Conservation (phyloP, 2,797 vertebrate genomes). For the Sternarchorhynchus goeldii region DNA sequence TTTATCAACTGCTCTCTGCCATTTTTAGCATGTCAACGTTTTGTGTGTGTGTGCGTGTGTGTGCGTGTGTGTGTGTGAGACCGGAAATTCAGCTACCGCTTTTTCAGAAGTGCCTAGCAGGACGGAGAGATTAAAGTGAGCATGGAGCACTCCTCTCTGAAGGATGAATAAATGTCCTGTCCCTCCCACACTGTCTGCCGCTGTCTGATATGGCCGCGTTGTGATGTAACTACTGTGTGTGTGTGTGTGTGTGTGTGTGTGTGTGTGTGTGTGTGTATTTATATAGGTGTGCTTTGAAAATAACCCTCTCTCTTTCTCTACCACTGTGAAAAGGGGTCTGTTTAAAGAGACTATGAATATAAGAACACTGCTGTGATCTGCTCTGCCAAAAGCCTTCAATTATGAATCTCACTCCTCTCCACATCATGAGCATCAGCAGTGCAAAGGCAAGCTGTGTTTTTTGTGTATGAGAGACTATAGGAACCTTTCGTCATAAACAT, state of each 20-base stretch:
- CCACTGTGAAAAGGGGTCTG: conserved; percentile 15
- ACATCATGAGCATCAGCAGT: conserved; percentile 61
- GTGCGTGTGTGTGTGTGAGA: conserved; percentile 12
- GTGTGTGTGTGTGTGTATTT: conserved; percentile 23
- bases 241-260: conserved; percentile 34
- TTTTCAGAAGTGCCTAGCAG: neutral
- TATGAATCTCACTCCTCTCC: conserved; percentile 62
- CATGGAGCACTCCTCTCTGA: conserved; percentile 8
- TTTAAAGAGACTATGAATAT: conserved; percentile 47
- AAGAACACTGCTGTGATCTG: conserved; percentile 52
- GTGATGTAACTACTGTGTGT: conserved; percentile 22
- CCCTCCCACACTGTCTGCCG: neutral
- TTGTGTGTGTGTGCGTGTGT: neutral
- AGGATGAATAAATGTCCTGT: conserved; percentile 42
- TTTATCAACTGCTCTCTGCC: neutral
- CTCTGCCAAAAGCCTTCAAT: conserved; percentile 66
- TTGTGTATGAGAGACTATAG: too few relatives aligned
- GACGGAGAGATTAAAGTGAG: conserved; percentile 47
- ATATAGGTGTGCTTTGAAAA: conserved; percentile 44
- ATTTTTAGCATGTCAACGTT: too few relatives aligned
- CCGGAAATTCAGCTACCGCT: neutral
- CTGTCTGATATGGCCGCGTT: conserved; percentile 38
- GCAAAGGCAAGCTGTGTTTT: conserved; percentile 44
- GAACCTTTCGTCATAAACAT: too few relatives aligned
- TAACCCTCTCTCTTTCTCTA: conserved; percentile 23